A percentile compares a stretch with the other conserved stretches of the same genome.
Evolutionary conservation across 2,797 vertebrate genomes (phyloP).

Genomic region (Pelobates cultripes): DNA sequence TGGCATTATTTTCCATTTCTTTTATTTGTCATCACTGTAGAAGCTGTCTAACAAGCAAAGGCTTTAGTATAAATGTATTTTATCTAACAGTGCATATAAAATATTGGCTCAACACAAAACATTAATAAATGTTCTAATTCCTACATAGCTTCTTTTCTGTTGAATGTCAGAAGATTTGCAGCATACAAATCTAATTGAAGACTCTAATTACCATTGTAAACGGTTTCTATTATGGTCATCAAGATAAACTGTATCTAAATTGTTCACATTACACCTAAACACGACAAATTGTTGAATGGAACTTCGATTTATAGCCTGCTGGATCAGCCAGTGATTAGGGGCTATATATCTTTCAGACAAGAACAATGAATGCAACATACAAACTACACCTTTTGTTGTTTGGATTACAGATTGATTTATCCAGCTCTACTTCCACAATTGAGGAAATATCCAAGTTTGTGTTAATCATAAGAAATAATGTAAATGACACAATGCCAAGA

Average conservation of each 20-base stretch:
- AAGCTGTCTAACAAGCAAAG: too few species aligned
- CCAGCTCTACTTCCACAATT: not conserved
- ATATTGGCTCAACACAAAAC: too few species aligned
- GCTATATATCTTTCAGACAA: slow-evolving; percentile 12
- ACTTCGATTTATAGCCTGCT: not conserved
- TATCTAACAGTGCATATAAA: too few species aligned
- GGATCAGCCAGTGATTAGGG: not conserved
- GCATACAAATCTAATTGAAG: not conserved
- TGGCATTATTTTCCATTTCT: too few species aligned
- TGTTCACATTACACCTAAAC: slow-evolving; percentile 4
- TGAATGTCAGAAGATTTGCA: too few species aligned
- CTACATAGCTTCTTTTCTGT: too few species aligned
- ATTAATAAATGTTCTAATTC: too few species aligned
- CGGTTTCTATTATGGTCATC: not conserved
- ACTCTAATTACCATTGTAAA: not conserved
- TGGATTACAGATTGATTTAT: not conserved
- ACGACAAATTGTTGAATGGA: not conserved
- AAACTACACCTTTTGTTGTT: slow-evolving; percentile 5
- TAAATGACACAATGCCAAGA: not conserved
- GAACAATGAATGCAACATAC: not conserved
- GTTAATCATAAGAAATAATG: not conserved
- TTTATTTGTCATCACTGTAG: too few species aligned
- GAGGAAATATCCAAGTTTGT: not conserved
- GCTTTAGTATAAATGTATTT: too few species aligned
- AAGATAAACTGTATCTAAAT: slow-evolving; percentile 35